These are phyloP conservation scores for Falco novaeseelandiae DNA, from an alignment of 2,797 vertebrate genomes.

Conservation along the genomic window DNA sequence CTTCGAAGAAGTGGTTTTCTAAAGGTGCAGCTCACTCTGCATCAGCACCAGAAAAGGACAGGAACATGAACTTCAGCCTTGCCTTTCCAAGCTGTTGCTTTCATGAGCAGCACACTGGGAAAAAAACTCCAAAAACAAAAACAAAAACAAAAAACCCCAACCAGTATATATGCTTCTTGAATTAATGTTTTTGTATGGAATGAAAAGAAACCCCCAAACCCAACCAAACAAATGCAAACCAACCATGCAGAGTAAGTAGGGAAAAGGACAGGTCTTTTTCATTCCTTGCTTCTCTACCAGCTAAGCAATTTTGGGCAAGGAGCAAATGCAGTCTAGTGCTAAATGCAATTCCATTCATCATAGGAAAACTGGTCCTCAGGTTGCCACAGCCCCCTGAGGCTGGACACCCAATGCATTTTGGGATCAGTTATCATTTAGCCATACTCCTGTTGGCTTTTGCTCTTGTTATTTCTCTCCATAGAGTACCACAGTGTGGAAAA, in stretches of 20 bases:
- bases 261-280: not conserved
- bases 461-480: not conserved
- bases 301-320: not conserved
- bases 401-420: not conserved
- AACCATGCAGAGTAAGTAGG: not conserved
- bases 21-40: not conserved
- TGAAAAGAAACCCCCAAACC: not conserved
- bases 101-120: not conserved
- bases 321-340: not conserved
- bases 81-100: not conserved
- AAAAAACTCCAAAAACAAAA: not conserved
- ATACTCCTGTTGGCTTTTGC: not conserved
- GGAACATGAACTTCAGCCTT: not conserved
- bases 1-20: not conserved
- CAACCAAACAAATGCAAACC: not conserved
- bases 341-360: not conserved
- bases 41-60: not conserved
- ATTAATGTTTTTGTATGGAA: not conserved
- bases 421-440: not conserved
- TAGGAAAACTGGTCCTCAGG: not conserved
- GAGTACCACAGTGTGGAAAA: not conserved
- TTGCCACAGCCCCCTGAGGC: not conserved
- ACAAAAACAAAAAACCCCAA: no score
- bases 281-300: not conserved
- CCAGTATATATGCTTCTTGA: not conserved